Evolutionary conservation across 2,113 vertebrate genomes (phyloP), one percentile per base, ranked within the genome.

Genomic region (Caracal caracal): DNA sequence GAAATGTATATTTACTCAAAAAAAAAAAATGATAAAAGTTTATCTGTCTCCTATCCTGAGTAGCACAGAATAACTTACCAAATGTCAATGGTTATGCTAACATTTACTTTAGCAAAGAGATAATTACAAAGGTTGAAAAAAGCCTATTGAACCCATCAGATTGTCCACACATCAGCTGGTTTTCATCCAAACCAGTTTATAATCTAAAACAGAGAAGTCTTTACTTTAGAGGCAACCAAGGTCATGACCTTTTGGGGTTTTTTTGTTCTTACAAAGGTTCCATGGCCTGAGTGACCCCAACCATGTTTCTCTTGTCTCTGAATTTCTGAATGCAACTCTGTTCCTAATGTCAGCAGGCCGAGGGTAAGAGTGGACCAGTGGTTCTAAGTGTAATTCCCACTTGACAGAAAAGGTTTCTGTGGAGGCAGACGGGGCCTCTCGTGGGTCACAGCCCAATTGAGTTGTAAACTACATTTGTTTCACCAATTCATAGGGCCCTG

Each of bases 11-110:
- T 83, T 66, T 66, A 68, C 53, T 82, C 76, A 85, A 92, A 96
- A 90, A 90, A 90, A 90, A 78, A 96, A 90, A 93, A 79, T 85
- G 86, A 82, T 85, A 73, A 59, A 95, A 85, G 16, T 90, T 89
- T 71, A 83, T 94, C 63, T 43, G 5, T 35, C 73, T 89, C 63
- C 90, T 63, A 37, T 84, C 81, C 82, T 93, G 81, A 17, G 65
- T 75, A 91, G 51, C 66, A 82, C n/a, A 87, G 82, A 87, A 51
- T 40, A 53, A 78, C 94, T 96, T 95, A 95, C 59, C 94, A 94
- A 94, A 97, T 97, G 93, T 81, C 93, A 94, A 35, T 22, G 88
- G 94, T 94, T 96, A 96, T 24, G 68, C 78, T 97, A 97, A 97
- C 88, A 94, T 96, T 97, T 97, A 97, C 84, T 97, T 94, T 88